Evolutionary conservation across 1,140 invertebrate species (phyloP).

Genomic region (Brachionus calyciflorus): DNA sequence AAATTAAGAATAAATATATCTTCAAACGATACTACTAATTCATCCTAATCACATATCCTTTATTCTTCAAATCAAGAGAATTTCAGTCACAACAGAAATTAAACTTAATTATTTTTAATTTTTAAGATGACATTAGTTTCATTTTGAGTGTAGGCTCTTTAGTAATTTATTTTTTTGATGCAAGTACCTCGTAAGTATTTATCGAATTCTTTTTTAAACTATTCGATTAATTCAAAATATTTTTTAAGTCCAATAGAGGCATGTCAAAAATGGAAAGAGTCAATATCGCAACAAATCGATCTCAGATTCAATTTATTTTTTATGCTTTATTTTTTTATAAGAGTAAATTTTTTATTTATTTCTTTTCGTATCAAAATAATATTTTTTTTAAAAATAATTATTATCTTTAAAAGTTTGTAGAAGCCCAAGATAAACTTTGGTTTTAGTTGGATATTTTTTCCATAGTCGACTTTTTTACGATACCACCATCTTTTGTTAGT

Average conservation of each 20-base stretch:
- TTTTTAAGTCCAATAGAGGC: conserved; percentile 47
- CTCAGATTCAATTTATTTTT: conserved; percentile 99
- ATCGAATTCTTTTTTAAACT: background rate
- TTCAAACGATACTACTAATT: too few relatives aligned
- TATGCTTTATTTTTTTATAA: conserved; percentile 99
- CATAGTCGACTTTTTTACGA: conserved; percentile 99
- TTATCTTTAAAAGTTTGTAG: conserved; percentile 87
- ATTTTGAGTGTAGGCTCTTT: conserved; percentile 98
- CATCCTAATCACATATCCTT: too few relatives aligned
- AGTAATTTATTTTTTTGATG: conserved; percentile 99
- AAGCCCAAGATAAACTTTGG: conserved; percentile 99
- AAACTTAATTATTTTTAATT: too few relatives aligned
- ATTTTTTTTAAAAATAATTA: background rate
- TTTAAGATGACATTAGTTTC: conserved; percentile 99
- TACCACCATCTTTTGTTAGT: conserved; percentile 99
- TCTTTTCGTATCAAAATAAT: background rate
- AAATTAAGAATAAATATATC: too few relatives aligned
- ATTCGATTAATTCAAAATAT: too few relatives aligned
- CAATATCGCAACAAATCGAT: conserved; percentile 99
- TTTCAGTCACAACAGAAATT: too few relatives aligned
- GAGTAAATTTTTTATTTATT: conserved; percentile 68
- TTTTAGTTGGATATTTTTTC: conserved; percentile 99
- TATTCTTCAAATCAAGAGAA: too few relatives aligned
- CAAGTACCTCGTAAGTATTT: conserved; percentile 71
- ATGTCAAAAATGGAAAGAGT: conserved; percentile 96